Evolutionary conservation across 2,888 invertebrate genomes (phyloP), one percentile per base, ranked within the genome.

Genomic region (Temnothorax ravouxi): DNA sequence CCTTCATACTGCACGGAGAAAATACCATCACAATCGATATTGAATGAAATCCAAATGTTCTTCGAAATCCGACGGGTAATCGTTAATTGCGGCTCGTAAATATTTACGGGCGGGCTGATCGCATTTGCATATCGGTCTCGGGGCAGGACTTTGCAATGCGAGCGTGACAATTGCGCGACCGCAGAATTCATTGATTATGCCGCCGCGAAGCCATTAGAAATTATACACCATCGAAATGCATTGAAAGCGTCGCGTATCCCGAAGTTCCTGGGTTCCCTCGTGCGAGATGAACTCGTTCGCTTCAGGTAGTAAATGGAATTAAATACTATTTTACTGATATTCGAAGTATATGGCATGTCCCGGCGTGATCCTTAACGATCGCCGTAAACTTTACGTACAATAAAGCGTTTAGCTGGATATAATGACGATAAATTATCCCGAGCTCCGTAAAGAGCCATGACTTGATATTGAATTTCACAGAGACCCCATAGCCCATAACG

Each of bases 71-170:
- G 13, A 8, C 15, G 5, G 56, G 44, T 21, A 44, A 56, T 69
- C 44, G 67, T 79, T 79, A 79, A 79, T 79, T 69, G 67, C 34
- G 29, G 15, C 86, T 86, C 88, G 91, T 90, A 91, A 91, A 91
- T 91, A 91, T 91, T 91, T 91, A 88, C 90, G 83, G 83, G 84
- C 64, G 56, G 80, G 38, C 79, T 82, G 84, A 87, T 87, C 84
- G 84, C 88, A 91, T 91, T 91, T 90, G 86, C 91, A 91, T 91
- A 85, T 83, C 85, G 84, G 83, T 87, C 88, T 87, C 85, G 21
- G 41, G 15, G 41, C 44, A 66, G 77, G 25, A 54, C 77, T 64
- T 54, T 41, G 77, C 66, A 79, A 59, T 59, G 56, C 69, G 21
- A 79, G 52, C 56, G 69, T 69, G 56, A 79, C 69, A 79, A 79